phyloP scores from a whole-genome alignment of 2,113 vertebrate genomes.

The Hypomesus transpacificus region DNA sequence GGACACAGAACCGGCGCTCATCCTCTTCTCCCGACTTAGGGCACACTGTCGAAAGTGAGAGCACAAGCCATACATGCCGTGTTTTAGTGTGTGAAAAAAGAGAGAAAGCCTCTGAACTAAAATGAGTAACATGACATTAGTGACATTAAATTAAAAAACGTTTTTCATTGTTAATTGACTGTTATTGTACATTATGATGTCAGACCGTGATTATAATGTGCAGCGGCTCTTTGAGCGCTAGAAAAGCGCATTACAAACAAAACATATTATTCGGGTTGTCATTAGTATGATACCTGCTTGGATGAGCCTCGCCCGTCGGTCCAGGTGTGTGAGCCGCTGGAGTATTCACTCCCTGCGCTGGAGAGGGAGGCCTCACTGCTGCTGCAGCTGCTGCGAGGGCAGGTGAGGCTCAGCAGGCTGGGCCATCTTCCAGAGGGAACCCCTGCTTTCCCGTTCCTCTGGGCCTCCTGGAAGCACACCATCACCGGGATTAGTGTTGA shows the following conservation, averaged over 20 bases:
- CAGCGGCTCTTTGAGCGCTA: too few relatives aligned
- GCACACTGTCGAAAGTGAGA: constrained; percentile 67
- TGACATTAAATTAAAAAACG: too few relatives aligned
- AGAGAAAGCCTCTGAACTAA: neutral
- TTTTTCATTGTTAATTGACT: neutral
- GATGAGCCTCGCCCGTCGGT: constrained; percentile 73
- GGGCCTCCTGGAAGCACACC: constrained; percentile 73
- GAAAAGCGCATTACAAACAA: neutral
- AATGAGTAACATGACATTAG: too few relatives aligned
- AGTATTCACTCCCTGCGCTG: constrained; percentile 85
- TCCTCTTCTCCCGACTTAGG: constrained; percentile 80
- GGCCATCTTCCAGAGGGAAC: constrained; percentile 73
- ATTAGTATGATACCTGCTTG: constrained; percentile 70
- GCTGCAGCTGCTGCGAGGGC: constrained; percentile 82
- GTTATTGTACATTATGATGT: too few relatives aligned
- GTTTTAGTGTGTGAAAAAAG: neutral
- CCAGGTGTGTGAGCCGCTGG: constrained; percentile 86
- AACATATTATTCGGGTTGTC: too few relatives aligned
- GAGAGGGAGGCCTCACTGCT: constrained; percentile 86
- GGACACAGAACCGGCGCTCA: constrained; percentile 77
- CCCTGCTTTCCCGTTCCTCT: constrained; percentile 76
- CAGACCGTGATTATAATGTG: too few relatives aligned
- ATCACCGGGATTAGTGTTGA: too few relatives aligned
- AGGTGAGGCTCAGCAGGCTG: constrained; percentile 73
- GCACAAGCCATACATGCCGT: neutral